Evolutionary conservation across 2,113 vertebrate genomes (phyloP), one percentile per base, ranked within the genome.

Genomic region (Nibea coibor): DNA sequence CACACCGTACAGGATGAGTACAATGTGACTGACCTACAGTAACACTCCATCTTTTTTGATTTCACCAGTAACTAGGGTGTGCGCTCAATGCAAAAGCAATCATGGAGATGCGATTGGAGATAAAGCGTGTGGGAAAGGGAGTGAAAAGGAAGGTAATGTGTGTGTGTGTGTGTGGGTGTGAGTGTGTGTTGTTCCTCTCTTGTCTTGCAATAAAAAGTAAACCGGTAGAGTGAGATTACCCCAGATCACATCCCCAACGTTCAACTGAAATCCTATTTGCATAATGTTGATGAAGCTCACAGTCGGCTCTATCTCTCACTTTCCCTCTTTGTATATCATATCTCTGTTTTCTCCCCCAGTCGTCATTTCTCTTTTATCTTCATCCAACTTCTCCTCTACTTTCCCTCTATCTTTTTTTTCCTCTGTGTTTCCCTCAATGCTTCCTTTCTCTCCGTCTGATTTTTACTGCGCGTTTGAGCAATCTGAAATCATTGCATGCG

Each of bases 211-310:
- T 45, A 71, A 69, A 63, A 84, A 61, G 39, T 78, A 20, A 93
- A 92, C 86, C 39, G 61, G 90, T 84, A 78, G 81, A 83, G 82
- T 84, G 83, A 91, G 78, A 81, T 79, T 56, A 56, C 3, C 3
- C 11, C 20, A 50, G 17, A 77, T 71, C 50, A 10, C n/a, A 35
- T 64, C 56, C 51, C 62, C n/a, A 78, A 85, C 75, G 68, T 82
- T 79, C 69, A 89, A 82, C 81, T 75, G 82, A 81, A 80, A 43
- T n/a, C 56, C 10, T 80, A 62, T 90, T 90, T 92, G 87, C 87
- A 91, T 83, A 91, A 72, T 39, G 22, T 73, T 39, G 24, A 86
- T 11, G 28, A 65, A 15, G 43, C 50, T 78, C n/a, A 16, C 57
- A 54, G 66, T 58, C 31, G 0, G 2, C 53, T 39, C 17, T 19